Evolutionary conservation across 2,797 vertebrate genomes (phyloP), one percentile per base, ranked within the genome.

Genomic region (Erpetoichthys calabaricus): DNA sequence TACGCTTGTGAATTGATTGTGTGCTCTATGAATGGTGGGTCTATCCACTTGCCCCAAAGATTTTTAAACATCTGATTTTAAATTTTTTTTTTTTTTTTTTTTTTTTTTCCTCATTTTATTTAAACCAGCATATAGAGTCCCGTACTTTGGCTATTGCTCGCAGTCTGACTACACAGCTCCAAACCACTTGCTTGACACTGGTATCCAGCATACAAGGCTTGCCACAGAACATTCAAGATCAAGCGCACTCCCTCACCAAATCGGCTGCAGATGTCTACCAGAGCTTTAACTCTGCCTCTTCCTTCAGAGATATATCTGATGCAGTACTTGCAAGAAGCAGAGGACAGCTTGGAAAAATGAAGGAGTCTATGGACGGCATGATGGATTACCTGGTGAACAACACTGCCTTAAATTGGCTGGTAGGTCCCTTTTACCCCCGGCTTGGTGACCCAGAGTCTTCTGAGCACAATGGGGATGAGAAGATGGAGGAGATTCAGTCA

Each of bases 331-430:
- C 56, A 59, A 78, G 67, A 68, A 91, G 87, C 75, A 91, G 72
- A 64, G 76, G 71, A 46, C 86, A 94, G 57, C 76, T 97, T 62
- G 77, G 79, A 67, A 85, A 79, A 74, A 89, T 97, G 70, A 92
- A 85, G 64, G 76, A 83, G 1, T 91, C 91, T 51, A 65, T 97
- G 57, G 94, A 98, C 75, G 75, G 81, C 42, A 69, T 98, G 76
- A 87, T 95, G 89, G 91, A 97, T 78, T 96, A 97, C 67, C 71
- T 97, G 77, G 77, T 98, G 77, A 97, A 98, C 76, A 98, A 97
- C 84, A 97, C 92, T 0, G 91, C 93, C 0, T 90, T 98, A 71
- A 96, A 94, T 79, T 98, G 94, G 94, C 83, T 98, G 77, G 91
- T 98, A 63, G 95, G 95, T 72, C 94, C 95, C n/a, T 97, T 97